Evolutionary conservation across 2,797 vertebrate genomes (phyloP), one percentile per base, ranked within the genome.

Genomic region (Enteromius trimaculatus): DNA sequence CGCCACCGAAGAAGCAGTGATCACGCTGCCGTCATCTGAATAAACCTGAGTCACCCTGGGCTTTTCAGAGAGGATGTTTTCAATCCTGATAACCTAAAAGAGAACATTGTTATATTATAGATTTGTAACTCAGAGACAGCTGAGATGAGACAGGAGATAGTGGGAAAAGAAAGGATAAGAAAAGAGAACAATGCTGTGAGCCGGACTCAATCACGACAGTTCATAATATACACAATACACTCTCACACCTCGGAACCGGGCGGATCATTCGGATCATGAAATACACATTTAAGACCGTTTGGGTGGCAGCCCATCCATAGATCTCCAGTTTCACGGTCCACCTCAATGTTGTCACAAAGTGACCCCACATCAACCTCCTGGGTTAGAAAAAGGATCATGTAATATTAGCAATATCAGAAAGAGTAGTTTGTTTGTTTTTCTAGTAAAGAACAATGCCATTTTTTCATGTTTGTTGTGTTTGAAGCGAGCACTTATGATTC

Each of bases 1-100:
- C 0, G 97, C 97, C 69, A 96, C 96, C 0, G 96, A 96, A 23
- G 95, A 96, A 1, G 91, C 96, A n/a, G 96, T 92, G 81, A 99
- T 91, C 87, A 97, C 92, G 0, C 94, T 90, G 6, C 97, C 98
- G 0, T 97, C 86, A 79, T 99, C 96, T 0, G 92, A 85, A 0
- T 96, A 96, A 39, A 95, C 84, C 66, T 82, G 85, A 11, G 81
- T 88, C 81, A 92, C 90, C 39, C 66, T 53, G 11, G 91, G 90
- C 49, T 62, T 29, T 62, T 62, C 5, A 29, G 60, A 16, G 0
- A 29, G 26, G 6, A 62, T 29, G 60, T 29, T 29, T 0, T 62
- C 60, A 62, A 29, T 29, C 60, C 26, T 62, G 60, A 62, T 62
- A 62, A 62, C 60, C 60, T 62, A 62, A 6, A 62, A 2, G 26